Base-by-base conservation (phyloP, 2,797 vertebrate species). In the Silurus aristotelis region DNA sequence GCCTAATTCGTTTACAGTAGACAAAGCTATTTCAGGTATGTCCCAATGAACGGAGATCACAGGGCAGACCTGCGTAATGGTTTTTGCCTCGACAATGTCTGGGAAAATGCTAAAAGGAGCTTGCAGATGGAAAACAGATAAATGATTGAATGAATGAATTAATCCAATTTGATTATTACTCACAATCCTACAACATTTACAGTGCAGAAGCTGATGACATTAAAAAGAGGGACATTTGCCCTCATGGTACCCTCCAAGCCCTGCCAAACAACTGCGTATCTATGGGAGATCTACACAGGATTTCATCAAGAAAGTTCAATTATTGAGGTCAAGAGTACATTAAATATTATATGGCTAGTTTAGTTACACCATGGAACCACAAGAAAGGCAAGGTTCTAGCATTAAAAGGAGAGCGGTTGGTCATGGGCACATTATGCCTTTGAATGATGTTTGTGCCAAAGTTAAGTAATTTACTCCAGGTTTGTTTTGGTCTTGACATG, bases 401-500 rank as follows among this genome's bases (percentile, higher is more conserved):
- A 48, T 48, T n/a, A 73, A 52, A 73, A 46, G 38, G 20, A 22
- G 38, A 56, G 72, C 1, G 8, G 72, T 75, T 75, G 2, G 52
- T 75, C 48, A 31, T 56, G 52, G n/a, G 48, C n/a, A 56, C 55
- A 75, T 27, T 75, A 56, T 17, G 48, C 15, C 52, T 60, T 58
- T 76, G 17, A 58, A 58, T 58, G 15, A 31, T 58, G 73, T 20
- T 12, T 55, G 73, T 77, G 17, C 9, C 1, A 58, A 58, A 25
- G n/a, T 20, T 77, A 77, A 13, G 4, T 60, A 9, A 77, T 77
- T 58, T 60, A 77, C 31, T 60, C 75, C 55, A 77, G 75, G 75
- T 77, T 77, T 77, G 75, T 60, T 77, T 77, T 60, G 12, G 75
- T 77, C 8, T 58, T 31, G 55, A 25, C 72, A 17, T 75, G 72